Conservation (phyloP, 2,113 vertebrate species). For the Antennarius striatus region DNA sequence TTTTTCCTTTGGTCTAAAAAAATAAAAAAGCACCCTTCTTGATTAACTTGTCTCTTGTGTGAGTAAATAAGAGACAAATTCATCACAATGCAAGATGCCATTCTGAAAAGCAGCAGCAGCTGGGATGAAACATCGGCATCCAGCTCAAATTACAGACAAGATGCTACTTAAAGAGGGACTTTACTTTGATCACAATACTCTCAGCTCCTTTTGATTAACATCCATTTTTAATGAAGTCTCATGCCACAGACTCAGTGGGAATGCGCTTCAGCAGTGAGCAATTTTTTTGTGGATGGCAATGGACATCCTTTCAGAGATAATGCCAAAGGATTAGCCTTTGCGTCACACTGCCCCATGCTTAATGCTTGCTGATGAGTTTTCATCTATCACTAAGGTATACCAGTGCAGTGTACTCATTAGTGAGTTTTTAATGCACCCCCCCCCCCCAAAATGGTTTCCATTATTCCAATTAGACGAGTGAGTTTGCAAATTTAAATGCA, state of each 20-base stretch:
- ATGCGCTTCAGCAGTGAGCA: conserved; percentile 30
- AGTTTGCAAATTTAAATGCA: conserved; percentile 20
- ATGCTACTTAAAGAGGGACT: conserved; percentile 40
- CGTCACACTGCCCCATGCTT: conserved; percentile 13
- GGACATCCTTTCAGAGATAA: conserved; percentile 42
- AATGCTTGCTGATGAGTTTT: conserved; percentile 36
- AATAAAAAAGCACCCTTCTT: conserved; percentile 19
- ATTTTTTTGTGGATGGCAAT: conserved; percentile 47
- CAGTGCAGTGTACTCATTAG: conserved; percentile 29
- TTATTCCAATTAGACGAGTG: conserved; percentile 28
- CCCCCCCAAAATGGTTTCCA: conserved; percentile 2
- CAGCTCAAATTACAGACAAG: conserved; percentile 46
- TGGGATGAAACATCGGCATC: conserved; percentile 24
- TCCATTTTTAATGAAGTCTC: conserved; percentile 67
- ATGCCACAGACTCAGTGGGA: conserved; percentile 36
- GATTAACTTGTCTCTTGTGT: conserved; percentile 23
- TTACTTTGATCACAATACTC: conserved; percentile 54
- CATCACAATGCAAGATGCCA: background rate
- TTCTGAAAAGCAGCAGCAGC: background rate
- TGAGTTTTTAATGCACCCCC: conserved; percentile 22
- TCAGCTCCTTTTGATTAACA: conserved; percentile 52
- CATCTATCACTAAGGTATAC: conserved; percentile 23
- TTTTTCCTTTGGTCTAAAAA: conserved; percentile 12
- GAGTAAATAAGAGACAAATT: background rate
- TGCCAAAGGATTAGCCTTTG: conserved; percentile 29